Conservation (phyloP, 2,888 invertebrate species). For the Bursaphelenchus okinawaensis region DNA sequence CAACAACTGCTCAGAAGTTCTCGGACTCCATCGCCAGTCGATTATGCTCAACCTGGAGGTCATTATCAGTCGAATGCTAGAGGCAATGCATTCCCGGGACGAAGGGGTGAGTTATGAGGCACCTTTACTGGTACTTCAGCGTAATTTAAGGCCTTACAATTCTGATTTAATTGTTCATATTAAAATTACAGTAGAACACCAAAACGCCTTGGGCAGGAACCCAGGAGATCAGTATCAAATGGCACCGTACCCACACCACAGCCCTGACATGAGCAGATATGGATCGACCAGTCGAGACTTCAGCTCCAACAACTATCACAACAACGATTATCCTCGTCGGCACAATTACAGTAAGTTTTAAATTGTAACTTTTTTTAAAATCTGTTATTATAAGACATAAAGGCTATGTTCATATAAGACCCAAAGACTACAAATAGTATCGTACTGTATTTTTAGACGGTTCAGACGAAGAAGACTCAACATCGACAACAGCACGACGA, state of each 20-base stretch:
- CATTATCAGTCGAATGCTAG: background rate
- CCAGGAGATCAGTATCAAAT: constrained; percentile 38
- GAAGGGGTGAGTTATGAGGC: background rate
- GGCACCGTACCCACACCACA: constrained; percentile 20
- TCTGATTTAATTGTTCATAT: no score
- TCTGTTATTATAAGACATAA: no score
- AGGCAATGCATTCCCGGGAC: background rate
- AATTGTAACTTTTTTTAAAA: background rate
- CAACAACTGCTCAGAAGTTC: constrained; percentile 51
- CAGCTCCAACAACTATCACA: background rate
- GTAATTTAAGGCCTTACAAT: no score
- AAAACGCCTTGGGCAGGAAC: constrained; percentile 21
- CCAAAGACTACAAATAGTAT: no score
- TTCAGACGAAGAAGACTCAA: constrained; percentile 11
- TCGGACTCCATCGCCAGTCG: constrained; percentile 38
- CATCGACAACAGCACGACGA: constrained; percentile 1
- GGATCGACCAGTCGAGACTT: background rate
- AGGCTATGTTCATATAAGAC: no score
- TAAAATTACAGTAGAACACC: constrained; percentile 7
- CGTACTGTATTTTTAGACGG: constrained; percentile 9
- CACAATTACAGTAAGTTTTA: constrained; percentile 7
- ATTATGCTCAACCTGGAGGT: constrained; percentile 3
- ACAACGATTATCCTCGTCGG: background rate
- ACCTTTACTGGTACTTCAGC: no score
- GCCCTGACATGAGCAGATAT: constrained; percentile 2